Evolutionary conservation across 2,888 invertebrate species (phyloP), one percentile per base, ranked within the genome.

Genomic region (Rotaria sp.): DNA sequence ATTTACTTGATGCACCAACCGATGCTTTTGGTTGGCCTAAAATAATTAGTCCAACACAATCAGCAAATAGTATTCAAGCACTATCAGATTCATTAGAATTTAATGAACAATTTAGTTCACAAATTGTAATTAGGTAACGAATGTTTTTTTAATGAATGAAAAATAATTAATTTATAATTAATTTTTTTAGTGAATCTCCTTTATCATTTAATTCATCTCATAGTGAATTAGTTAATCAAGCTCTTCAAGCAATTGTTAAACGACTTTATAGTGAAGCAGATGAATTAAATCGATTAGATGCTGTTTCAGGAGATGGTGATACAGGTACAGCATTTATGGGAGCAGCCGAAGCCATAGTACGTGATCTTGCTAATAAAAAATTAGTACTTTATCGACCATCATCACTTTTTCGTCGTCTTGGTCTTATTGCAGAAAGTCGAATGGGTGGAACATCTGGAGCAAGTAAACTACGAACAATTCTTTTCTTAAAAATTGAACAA

Each of bases 241-340:
- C 41, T 45, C 55, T 90, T 45, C 87, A 88, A 85, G 87, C 88
- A 45, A 89, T 90, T 1, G 90, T 90, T 85, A 88, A 93, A 45
- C 93, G 93, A 26, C 89, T 95, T 85, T 92, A 93, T 55, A 92
- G 92, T 55, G 93, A 93, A 87, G 94, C 94, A 88, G 91, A 91
- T 35, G 91, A 93, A 87, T 89, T 94, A 90, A 90, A 93, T 90
- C 91, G 91, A 57, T 92, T 95, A 87, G 95, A 95, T 90, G 92
- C 93, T 0, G 94, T 94, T 67, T 93, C 93, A 88, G 94, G 94
- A 0, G 94, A 94, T 89, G 94, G 94, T 0, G 94, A 95, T 90
- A 94, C 94, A 89, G 95, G 95, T 8, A 93, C 93, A 24, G 94
- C 94, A 0, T 90, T 94, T 26, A 92, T 93, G 87, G 90, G 91